Evolutionary conservation across 2,888 invertebrate species (phyloP).

Genomic region (Lissonota sp.): DNA sequence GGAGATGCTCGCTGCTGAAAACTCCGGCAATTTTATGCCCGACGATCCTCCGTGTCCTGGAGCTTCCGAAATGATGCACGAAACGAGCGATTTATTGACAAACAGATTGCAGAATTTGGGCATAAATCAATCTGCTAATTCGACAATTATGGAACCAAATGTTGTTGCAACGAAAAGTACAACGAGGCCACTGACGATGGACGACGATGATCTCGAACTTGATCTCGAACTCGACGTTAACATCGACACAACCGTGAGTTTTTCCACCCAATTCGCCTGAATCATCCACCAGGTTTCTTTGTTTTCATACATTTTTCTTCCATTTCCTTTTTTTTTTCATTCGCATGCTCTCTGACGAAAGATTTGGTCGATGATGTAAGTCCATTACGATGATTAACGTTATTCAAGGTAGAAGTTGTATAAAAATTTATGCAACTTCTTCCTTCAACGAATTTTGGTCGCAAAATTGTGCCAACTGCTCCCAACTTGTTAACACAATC

Average conservation of each 20-base stretch:
- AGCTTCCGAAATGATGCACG: conserved; percentile 34
- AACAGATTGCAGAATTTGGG: conserved; percentile 75
- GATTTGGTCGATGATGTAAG: conserved; percentile 69
- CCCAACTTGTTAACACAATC: not conserved
- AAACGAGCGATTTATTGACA: conserved; percentile 68
- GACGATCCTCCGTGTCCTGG: conserved; percentile 54
- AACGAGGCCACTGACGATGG: conserved; percentile 80
- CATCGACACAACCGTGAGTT: conserved; percentile 89
- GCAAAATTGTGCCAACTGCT: too few relatives aligned
- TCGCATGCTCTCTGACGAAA: conserved; percentile 70
- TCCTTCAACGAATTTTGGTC: conserved; percentile 13
- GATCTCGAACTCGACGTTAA: conserved; percentile 94
- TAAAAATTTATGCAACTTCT: too few relatives aligned
- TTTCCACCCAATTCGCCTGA: not conserved
- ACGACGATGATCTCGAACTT: conserved; percentile 89
- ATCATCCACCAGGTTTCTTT: not conserved
- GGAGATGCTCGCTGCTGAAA: conserved; percentile 89
- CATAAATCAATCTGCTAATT: conserved; percentile 62
- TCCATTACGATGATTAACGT: conserved; percentile 24
- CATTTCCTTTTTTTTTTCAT: conserved; percentile 46
- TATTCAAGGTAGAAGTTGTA: too few relatives aligned
- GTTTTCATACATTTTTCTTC: not conserved
- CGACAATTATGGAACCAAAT: conserved; percentile 64
- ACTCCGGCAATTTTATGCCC: conserved; percentile 84
- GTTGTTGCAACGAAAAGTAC: conserved; percentile 72